These are phyloP conservation scores for Cantharis rufa DNA, from an alignment of 2,888 invertebrate species.

Conservation along the genomic window DNA sequence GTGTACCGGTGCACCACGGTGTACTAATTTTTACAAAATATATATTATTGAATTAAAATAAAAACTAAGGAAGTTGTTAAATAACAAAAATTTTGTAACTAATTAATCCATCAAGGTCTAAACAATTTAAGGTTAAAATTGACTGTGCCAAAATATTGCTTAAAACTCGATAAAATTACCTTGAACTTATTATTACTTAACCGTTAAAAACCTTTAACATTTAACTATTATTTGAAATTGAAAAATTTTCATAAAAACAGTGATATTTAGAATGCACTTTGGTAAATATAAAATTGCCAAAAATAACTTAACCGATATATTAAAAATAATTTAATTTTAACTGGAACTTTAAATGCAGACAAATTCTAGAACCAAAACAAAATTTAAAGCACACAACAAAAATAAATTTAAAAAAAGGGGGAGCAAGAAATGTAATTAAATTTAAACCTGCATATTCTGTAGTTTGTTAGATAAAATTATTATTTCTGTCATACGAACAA, in stretches of 20 bases:
- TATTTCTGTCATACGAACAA: too few species aligned
- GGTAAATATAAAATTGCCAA: too few species aligned
- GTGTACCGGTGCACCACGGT: not conserved
- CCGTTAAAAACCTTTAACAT: not conserved
- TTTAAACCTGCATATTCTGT: too few species aligned
- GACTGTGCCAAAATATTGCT: not conserved
- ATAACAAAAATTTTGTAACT: not conserved
- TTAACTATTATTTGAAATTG: not conserved
- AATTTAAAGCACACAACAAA: too few species aligned
- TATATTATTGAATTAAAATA: not conserved
- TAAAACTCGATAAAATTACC: not conserved
- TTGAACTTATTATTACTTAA: not conserved
- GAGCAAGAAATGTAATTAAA: too few species aligned
- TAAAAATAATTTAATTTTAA: too few species aligned
- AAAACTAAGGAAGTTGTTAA: not conserved
- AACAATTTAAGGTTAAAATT: conserved; percentile 1
- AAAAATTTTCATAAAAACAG: not conserved
- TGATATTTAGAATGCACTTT: too few species aligned
- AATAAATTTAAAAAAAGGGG: too few species aligned
- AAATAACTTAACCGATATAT: too few species aligned
- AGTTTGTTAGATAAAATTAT: too few species aligned
- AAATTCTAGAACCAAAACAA: too few species aligned
- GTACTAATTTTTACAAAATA: not conserved
- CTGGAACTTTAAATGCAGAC: too few species aligned
- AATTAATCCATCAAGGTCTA: not conserved